Evolutionary conservation across 2,888 invertebrate genomes (phyloP).

Genomic region (Xestoiulus laeticollis): DNA sequence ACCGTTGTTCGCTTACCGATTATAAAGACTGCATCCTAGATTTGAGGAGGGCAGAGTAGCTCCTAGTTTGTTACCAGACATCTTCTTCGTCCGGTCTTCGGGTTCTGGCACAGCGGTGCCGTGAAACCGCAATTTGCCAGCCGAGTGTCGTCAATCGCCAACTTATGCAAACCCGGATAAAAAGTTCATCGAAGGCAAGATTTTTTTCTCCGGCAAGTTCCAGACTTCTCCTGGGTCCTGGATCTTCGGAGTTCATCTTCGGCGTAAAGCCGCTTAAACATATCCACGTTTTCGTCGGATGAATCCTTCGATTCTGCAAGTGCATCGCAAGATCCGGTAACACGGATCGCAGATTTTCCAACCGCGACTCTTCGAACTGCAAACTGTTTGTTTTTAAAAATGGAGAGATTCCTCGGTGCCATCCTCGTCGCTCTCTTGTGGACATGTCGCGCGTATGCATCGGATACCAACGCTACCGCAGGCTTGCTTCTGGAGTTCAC

Average conservation of each 20-base stretch:
- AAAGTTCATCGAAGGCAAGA: too few relatives aligned
- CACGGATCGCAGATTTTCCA: neutral
- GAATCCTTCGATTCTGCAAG: neutral
- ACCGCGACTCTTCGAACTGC: neutral
- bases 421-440: neutral
- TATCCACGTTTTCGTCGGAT: neutral
- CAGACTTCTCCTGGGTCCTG: neutral
- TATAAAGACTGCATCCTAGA: neutral
- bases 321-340: neutral
- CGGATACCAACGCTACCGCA: neutral
- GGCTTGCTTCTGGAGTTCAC: neutral
- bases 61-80: neutral
- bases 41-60: neutral
- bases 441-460: neutral
- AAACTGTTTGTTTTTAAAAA: neutral
- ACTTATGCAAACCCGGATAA: too few relatives aligned
- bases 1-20: neutral
- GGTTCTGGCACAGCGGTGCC: too few relatives aligned
- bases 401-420: neutral
- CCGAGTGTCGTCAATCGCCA: too few relatives aligned
- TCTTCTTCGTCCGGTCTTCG: too few relatives aligned
- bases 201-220: neutral
- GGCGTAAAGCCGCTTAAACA: neutral
- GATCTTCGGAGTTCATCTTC: neutral
- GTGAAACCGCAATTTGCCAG: too few relatives aligned